A percentile compares a stretch with the other conserved stretches of the same genome.
Conservation (phyloP, 2,113 vertebrate genomes). For the Arvicanthis niloticus region DNA sequence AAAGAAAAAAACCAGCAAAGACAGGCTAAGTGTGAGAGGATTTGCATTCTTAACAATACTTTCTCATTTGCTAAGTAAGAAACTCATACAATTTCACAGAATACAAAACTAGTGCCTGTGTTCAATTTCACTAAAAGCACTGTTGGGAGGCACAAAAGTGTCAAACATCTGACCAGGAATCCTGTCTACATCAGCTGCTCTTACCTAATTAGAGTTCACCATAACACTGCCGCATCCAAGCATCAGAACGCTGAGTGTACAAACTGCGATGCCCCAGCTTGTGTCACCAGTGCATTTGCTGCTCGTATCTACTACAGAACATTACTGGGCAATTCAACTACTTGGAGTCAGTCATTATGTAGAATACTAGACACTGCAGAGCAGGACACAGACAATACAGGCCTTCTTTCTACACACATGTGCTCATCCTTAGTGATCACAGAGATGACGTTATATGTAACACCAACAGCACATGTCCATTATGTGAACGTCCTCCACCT, state of each 20-base stretch:
- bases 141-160: neutral
- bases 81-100: neutral
- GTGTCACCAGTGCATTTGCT: neutral
- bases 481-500: neutral
- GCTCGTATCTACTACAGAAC: conserved; percentile 14
- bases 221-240: neutral
- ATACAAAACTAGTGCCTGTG: neutral
- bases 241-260: neutral
- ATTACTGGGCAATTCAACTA: neutral
- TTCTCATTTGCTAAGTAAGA: conserved; percentile 49
- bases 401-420: neutral
- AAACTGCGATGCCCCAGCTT: neutral
- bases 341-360: too few species aligned
- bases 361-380: too few species aligned
- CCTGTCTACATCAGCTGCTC: neutral
- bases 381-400: neutral
- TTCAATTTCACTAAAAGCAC: conserved; percentile 36
- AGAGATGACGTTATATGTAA: neutral
- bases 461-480: neutral
- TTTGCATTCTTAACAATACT: conserved; percentile 11
- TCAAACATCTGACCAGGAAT: neutral
- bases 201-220: neutral
- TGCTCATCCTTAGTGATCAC: neutral
- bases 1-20: neutral
- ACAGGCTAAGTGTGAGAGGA: neutral